Evolutionary conservation across 2,797 vertebrate species (phyloP), one percentile per base, ranked within the genome.

Genomic region (Serranus cabrilla): DNA sequence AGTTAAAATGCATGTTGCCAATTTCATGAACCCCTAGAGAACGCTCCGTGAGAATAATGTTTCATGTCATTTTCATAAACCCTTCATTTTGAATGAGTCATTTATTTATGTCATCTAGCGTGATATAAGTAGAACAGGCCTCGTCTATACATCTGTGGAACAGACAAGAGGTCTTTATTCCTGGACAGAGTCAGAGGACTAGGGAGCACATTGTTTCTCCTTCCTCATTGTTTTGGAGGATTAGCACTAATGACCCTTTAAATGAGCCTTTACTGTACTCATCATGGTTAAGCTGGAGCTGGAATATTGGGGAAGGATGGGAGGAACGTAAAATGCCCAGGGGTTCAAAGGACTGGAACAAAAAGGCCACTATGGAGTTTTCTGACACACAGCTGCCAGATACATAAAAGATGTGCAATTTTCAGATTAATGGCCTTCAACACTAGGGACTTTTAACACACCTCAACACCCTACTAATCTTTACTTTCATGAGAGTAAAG

Each of bases 351-450:
- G 78, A 87, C 75, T 80, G 77, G 92, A 94, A 95, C 93, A 95
- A 94, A 93, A 95, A 95, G 89, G 73, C 88, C 84, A 93, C 92
- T 94, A 91, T 95, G 81, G 79, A 87, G 64, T 85, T 88, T 85
- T 84, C 82, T 82, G 85, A 81, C 74, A 81, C 76, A 84, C 91
- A 94, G 93, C 92, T 94, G 94, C 91, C 91, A 91, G 90, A 92
- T 88, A 89, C 80, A 88, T 77, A 89, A 88, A 89, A 93, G 83
- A 92, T 86, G 82, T 61, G 90, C 91, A 95, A 94, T 95, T 94
- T 95, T 95, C 94, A 94, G 94, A 95, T 95, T 93, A 95, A 92
- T 94, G 83, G 86, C 89, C 87, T 85, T 92, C 91, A 89, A 92
- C 87, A 91, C 90, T 51, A 65, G 64, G 65, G 75, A 82, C 82